Conservation (phyloP, 2,888 invertebrate species). For the Tuta absoluta region DNA sequence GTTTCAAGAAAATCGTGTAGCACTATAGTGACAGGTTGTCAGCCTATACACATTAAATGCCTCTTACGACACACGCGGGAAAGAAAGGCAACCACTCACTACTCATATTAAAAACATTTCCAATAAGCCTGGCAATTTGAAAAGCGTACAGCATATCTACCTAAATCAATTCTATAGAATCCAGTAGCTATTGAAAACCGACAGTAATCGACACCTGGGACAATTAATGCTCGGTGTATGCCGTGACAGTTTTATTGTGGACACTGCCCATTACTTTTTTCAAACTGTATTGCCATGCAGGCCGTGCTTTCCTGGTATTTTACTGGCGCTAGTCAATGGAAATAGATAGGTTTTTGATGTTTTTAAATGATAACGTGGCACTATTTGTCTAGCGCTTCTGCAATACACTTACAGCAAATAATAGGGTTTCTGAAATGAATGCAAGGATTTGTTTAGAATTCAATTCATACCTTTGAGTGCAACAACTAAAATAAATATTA, state of each 20-base stretch:
- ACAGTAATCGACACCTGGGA: conserved; percentile 68
- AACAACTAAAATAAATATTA: no score
- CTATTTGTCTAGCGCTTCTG: neutral
- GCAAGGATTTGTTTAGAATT: no score
- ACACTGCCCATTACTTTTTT: conserved; percentile 10
- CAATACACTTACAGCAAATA: no score
- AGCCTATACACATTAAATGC: no score
- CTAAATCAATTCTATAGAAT: neutral
- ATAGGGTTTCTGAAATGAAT: no score
- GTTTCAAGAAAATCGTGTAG: no score
- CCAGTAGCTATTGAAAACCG: conserved; percentile 27
- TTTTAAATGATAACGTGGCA: neutral
- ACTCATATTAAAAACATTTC: no score
- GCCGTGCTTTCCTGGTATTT: neutral
- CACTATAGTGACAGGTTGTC: neutral
- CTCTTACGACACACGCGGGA: no score
- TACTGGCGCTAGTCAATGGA: neutral
- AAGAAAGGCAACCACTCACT: no score
- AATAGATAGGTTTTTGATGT: neutral
- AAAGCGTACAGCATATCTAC: neutral
- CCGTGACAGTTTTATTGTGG: conserved; percentile 19
- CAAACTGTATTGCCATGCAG: neutral
- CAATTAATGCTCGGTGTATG: conserved; percentile 56
- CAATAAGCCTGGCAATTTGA: neutral
- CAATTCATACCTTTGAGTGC: no score